These are phyloP conservation scores for Buathra laborator DNA, from an alignment of 2,888 invertebrate species.

Conservation along the genomic window DNA sequence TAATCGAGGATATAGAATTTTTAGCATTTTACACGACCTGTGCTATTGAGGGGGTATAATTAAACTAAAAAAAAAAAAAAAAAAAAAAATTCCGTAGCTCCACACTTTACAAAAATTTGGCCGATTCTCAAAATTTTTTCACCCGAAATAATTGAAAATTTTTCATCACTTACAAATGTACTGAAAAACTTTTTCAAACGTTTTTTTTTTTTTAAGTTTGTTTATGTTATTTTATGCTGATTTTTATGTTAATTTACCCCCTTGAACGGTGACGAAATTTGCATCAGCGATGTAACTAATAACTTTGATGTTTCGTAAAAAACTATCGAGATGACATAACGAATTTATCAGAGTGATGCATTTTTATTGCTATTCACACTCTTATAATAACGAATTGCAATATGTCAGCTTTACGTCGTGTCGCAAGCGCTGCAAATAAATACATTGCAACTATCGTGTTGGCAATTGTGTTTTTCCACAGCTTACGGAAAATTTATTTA, in stretches of 20 bases:
- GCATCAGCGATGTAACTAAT: constrained; percentile 56
- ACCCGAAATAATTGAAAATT: background rate
- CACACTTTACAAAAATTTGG: background rate
- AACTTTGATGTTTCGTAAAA: constrained; percentile 34
- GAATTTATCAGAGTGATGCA: constrained; percentile 34
- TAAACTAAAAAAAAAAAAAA: background rate
- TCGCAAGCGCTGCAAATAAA: constrained; percentile 18
- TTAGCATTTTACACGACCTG: constrained; percentile 16
- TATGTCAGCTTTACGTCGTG: constrained; percentile 40
- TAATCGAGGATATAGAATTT: constrained; percentile 36
- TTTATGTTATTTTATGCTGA: background rate
- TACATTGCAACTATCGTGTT: constrained; percentile 21
- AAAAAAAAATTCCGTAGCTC: background rate
- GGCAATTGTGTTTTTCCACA: constrained; percentile 14
- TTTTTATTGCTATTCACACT: constrained; percentile 45
- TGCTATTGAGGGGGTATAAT: background rate
- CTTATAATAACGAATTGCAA: constrained; percentile 32
- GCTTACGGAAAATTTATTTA: constrained; percentile 14
- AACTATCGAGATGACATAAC: constrained; percentile 60
- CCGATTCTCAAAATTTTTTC: background rate
- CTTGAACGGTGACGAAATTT: constrained; percentile 34
- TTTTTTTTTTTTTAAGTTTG: background rate
- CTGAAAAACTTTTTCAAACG: background rate
- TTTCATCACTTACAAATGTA: background rate
- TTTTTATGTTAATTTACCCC: background rate